Conservation (phyloP, 2,797 vertebrate species). For the Mus caroli region DNA sequence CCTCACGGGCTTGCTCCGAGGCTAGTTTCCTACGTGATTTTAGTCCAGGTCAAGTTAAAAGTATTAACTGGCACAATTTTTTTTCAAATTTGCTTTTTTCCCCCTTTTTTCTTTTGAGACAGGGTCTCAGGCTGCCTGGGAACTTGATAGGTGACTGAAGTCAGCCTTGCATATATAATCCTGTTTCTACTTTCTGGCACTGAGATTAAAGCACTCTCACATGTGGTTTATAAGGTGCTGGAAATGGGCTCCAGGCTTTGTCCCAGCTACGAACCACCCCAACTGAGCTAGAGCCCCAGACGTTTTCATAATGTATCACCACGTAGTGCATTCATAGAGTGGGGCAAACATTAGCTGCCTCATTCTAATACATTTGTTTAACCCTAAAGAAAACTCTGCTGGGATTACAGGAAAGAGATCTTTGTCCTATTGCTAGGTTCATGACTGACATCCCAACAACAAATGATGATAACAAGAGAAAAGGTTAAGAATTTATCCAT, state of each 20-base stretch:
- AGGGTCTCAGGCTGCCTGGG: background rate
- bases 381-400: background rate
- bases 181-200: background rate
- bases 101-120: background rate
- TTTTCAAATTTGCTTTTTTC: background rate
- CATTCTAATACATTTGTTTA: background rate
- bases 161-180: background rate
- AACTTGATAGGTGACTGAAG: background rate
- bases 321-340: background rate
- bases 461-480: background rate
- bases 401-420: background rate
- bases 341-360: background rate
- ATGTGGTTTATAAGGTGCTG: background rate
- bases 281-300: background rate
- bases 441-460: background rate
- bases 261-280: background rate
- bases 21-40: background rate
- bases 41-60: background rate
- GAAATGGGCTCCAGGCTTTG: background rate
- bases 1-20: background rate
- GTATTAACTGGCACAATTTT: background rate
- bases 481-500: background rate
- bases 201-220: background rate
- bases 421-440: background rate
- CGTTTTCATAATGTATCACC: background rate